Evolutionary conservation across 92 coral and sea anemone genomes (phyloP), one percentile per base, ranked within the genome.

Genomic region (Zoanthus sansibaricus): DNA sequence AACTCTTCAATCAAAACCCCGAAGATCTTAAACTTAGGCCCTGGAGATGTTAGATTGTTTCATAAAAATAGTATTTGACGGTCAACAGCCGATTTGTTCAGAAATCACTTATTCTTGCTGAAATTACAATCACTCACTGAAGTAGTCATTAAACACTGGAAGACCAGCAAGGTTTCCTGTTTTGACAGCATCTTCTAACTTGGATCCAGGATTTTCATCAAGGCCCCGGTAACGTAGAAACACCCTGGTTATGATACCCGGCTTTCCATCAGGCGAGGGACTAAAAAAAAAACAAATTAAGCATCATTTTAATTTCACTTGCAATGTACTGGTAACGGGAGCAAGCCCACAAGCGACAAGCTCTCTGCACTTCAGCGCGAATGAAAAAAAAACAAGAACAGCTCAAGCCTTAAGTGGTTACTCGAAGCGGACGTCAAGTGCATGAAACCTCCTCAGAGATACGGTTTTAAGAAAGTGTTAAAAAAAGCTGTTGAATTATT

Each of bases 161-260:
- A 94, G 88, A n/a, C 98, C 95, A 45, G 92, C 94, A 0, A 94
- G 94, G 71, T 88, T 71, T 16, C 95, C 98, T n/a, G 78, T 62
- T 31, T 66, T 84, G 11, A 94, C 87, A 20, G 92, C 72, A 55
- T 89, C 92, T 72, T 91, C 85, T 32, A 94, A 71, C 71, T 86
- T 89, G 11, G 90, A 90, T 1, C 84, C 91, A 15, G 94, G 95
- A 76, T 83, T 88, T 68, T 92, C 78, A 62, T 88, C 86, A 31
- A 59, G 56, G n/a, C 54, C 75, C 33, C 83, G 83, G 80, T 77
- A 48, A 87, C 83, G 79, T 18, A 87, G 30, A 64, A 76, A 73
- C 46, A 75, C 54, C 31, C 62, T 70, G 77, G 55, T 67, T 66
- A 48, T 48, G 11, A 54, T 54, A 16, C 75, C 83, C 56, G 25